Evolutionary conservation across 1,140 invertebrate genomes (phyloP).

Genomic region (Pinna nobilis): DNA sequence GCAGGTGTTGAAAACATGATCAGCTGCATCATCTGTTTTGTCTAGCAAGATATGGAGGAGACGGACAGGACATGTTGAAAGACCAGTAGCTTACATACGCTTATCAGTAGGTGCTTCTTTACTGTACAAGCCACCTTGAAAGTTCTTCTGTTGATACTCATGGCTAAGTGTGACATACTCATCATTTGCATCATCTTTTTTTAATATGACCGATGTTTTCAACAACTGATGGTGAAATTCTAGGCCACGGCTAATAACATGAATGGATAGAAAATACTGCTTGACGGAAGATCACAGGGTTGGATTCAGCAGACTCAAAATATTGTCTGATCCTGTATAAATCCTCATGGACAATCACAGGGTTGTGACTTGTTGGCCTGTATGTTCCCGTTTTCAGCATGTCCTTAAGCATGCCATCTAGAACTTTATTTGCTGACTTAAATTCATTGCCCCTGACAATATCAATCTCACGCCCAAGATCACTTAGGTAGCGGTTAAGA

Average conservation of each 20-base stretch:
- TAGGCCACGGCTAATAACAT: conserved; percentile 7
- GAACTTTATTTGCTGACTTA: background rate
- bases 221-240: conserved; percentile 29
- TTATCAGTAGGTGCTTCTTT: conserved; percentile 5
- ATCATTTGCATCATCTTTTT: conserved; percentile 5
- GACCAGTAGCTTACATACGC: conserved; percentile 1
- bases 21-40: background rate
- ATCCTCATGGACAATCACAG: background rate
- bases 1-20: background rate
- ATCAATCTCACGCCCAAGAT: conserved; percentile 11
- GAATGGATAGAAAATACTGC: background rate
- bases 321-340: background rate
- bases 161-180: conserved; percentile 18
- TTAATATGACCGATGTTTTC: conserved; percentile 4
- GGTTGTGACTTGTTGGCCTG: conserved; percentile 7
- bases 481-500: background rate
- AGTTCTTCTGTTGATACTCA: conserved; percentile 30
- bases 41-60: background rate
- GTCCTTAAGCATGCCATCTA: conserved; percentile 7
- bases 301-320: background rate
- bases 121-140: conserved; percentile 12
- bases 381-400: background rate
- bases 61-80: background rate
- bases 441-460: conserved; percentile 2
- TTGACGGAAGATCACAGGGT: background rate